Evolutionary conservation across 2,797 vertebrate species (phyloP), one percentile per base, ranked within the genome.

Genomic region (Psittacula echo): DNA sequence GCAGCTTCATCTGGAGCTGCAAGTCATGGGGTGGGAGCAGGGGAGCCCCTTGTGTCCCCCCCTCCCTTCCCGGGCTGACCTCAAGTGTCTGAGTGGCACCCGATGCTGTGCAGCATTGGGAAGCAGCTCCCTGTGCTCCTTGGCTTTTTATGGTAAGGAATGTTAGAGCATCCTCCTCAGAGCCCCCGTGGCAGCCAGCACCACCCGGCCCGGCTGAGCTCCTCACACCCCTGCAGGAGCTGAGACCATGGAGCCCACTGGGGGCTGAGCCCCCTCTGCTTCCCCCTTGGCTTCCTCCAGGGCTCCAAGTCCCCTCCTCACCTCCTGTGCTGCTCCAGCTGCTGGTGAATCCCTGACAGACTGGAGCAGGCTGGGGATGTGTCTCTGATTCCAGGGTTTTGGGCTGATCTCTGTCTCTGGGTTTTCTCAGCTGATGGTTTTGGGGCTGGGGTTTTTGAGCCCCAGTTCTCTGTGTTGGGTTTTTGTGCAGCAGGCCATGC

Each of bases 111-210:
- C 75, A n/a, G 84, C 0, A 0, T 88, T 74, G 30, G 47, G 64
- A 75, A 74, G 45, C 0, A 10, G 91, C 78, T 72, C 62, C 0
- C 2, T 18, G 1, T 6, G 64, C 85, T 96, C 88, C 47, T 51
- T 95, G 92, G 75, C 96, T 96, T 96, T 96, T 94, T 96, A 95
- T 93, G 93, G 96, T 96, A 95, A 97, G 81, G 95, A 96, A 96
- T 96, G 54, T 56, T 13, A 9, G 20, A 56, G 20, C 54, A 56
- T 56, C 54, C 54, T 56, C 54, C 7, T n/a, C 54, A 10, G 45
- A 85, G 45, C 0, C 1, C 32, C 39, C 16, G 0, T 7, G 39
- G 83, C 62, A 77, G 83, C 67, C 89, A 67, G 79, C 61, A 7
- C 65, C 5, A 51, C 13, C 71, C 3, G 13, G 30, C 47, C 11